Percentiles rank a stretch among this genome's conserved stretches.
Evolutionary conservation across 2,888 invertebrate species (phyloP).

Genomic region (Monoplex corrugatus): DNA sequence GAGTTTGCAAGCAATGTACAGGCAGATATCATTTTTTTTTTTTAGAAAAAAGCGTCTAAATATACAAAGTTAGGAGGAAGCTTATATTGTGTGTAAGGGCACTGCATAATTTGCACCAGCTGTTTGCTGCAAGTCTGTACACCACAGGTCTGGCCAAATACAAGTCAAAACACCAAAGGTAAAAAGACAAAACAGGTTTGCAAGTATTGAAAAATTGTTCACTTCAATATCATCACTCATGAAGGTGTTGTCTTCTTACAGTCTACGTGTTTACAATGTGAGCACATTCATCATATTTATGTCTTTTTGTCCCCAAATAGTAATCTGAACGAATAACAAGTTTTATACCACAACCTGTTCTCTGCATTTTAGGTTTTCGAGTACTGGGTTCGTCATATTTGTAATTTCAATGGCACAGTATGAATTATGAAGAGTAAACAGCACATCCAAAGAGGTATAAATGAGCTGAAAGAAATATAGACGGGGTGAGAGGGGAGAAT

Average conservation of each 20-base stretch:
- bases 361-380: no score
- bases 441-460: no score
- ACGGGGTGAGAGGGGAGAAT: no score
- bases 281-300: neutral
- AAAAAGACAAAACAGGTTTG: neutral
- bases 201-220: neutral
- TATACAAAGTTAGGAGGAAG: constrained; percentile 5
- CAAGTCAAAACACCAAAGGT: neutral
- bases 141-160: constrained; percentile 19
- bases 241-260: neutral
- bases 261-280: no score
- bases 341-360: no score
- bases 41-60: neutral
- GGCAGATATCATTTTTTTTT: neutral
- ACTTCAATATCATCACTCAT: neutral
- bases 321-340: neutral
- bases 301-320: neutral
- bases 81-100: neutral
- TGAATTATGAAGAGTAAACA: no score
- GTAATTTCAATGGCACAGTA: no score
- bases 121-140: constrained; percentile 35
- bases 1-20: neutral
- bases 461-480: no score
- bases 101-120: constrained; percentile 35
- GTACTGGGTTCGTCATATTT: no score